phyloP scores from a whole-genome alignment of 2,888 invertebrate species.

The Patella ulyssiponensis region DNA sequence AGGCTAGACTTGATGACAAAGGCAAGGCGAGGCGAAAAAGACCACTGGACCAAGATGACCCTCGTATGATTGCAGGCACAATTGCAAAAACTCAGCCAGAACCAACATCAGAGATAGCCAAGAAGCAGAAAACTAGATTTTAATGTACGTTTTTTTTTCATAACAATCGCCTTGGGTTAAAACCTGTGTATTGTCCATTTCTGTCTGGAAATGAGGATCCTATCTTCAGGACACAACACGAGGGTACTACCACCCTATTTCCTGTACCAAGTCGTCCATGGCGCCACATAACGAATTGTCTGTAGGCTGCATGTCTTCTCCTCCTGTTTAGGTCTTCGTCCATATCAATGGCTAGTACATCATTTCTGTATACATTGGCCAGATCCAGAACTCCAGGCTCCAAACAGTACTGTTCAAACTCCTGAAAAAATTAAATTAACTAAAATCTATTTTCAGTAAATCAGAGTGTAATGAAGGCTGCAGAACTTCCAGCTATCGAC shows the following conservation, averaged over 20 bases:
- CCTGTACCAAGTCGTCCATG: background rate
- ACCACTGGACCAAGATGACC: background rate
- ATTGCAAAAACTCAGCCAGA: background rate
- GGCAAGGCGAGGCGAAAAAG: background rate
- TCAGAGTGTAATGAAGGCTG: too few relatives aligned
- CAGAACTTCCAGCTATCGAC: too few relatives aligned
- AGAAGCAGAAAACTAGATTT: too few relatives aligned
- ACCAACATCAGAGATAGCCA: too few relatives aligned
- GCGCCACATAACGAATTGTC: background rate
- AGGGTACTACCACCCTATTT: background rate
- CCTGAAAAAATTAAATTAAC: background rate
- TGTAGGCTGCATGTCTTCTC: background rate
- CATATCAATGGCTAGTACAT: background rate
- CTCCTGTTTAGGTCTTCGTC: background rate
- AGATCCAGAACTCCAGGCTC: background rate
- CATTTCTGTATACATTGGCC: background rate
- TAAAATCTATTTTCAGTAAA: too few relatives aligned
- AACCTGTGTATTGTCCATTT: background rate
- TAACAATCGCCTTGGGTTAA: background rate
- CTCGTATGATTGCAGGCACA: background rate
- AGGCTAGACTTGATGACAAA: background rate
- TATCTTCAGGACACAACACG: background rate
- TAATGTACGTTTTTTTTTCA: background rate
- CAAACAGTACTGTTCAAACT: background rate
- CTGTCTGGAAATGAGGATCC: background rate